Conservation (phyloP, 2,113 vertebrate genomes). For the Odocoileus virginianus region DNA sequence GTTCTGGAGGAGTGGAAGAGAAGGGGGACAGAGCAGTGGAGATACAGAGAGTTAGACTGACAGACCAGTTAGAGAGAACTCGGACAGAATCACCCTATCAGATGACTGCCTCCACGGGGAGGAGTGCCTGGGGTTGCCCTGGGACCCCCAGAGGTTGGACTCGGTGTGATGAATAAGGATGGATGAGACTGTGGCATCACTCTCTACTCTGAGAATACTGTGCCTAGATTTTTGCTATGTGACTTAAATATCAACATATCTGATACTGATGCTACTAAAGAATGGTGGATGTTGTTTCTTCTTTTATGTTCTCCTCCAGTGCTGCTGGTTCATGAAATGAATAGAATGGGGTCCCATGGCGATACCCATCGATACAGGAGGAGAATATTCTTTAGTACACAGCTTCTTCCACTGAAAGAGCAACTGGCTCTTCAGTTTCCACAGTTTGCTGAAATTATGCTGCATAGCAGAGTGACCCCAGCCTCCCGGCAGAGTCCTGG, state of each 20-base stretch:
- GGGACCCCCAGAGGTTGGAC: not conserved
- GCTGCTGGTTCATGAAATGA: not conserved
- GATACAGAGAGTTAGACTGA: not conserved
- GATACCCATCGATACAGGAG: rapidly evolving
- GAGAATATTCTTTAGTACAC: not conserved
- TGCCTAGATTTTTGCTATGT: not conserved
- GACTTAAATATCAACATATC: not conserved
- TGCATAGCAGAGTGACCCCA: not conserved
- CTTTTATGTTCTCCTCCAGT: not conserved
- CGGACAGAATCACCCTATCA: not conserved
- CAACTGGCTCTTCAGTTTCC: not conserved
- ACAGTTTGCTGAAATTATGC: not conserved
- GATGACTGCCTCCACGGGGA: not conserved
- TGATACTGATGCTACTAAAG: not conserved
- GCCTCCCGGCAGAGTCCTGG: not conserved
- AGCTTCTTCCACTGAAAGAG: not conserved
- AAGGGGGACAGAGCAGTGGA: not conserved
- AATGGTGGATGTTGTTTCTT: not conserved
- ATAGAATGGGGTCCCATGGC: not conserved
- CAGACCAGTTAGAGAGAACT: not conserved
- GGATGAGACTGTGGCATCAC: not conserved
- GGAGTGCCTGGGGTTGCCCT: not conserved
- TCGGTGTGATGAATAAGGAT: not conserved
- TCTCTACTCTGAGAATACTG: not conserved
- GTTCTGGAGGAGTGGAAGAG: not conserved